Evolutionary conservation across 2,888 invertebrate genomes (phyloP).

Genomic region (Cecidostiba fungosa): DNA sequence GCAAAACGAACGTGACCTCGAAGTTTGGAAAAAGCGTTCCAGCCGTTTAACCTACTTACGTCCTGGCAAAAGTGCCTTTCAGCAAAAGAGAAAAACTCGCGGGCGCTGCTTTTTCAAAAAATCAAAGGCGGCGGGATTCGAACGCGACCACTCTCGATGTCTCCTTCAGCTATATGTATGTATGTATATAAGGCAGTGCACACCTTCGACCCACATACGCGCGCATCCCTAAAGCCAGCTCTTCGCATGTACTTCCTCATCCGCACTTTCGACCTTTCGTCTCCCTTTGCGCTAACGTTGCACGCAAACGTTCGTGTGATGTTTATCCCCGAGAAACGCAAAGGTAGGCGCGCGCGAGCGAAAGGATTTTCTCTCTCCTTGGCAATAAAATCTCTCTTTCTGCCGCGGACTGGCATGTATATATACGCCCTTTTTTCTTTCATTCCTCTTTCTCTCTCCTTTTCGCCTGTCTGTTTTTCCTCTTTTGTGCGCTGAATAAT

Average conservation of each 20-base stretch:
- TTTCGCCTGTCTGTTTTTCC: constrained; percentile 14
- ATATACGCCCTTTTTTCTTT: neutral
- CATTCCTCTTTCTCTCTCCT: neutral
- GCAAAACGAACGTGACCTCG: too few species aligned
- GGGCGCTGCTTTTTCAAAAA: neutral
- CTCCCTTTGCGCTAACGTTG: neutral
- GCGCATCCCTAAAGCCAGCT: neutral
- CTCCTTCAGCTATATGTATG: neutral
- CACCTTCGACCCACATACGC: constrained; percentile 13
- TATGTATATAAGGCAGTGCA: neutral
- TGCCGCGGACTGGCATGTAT: neutral
- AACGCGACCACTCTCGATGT: too few species aligned
- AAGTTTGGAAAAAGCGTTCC: too few species aligned
- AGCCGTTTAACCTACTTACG: too few species aligned
- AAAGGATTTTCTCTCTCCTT: constrained; percentile 62
- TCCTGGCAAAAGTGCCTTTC: too few species aligned
- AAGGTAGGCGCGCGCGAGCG: neutral
- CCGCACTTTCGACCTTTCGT: neutral
- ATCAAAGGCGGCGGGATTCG: too few species aligned
- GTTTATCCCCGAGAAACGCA: constrained; percentile 36
- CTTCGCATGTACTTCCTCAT: neutral
- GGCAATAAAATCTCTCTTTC: constrained; percentile 60
- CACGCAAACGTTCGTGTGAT: constrained; percentile 42
- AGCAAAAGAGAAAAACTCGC: neutral
- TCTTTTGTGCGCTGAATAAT: constrained; percentile 11